A percentile compares a stretch with the other conserved stretches of the same genome.
Evolutionary conservation across 92 coral and sea anemone genomes (phyloP).

Genomic region (Zoanthus sociatus): DNA sequence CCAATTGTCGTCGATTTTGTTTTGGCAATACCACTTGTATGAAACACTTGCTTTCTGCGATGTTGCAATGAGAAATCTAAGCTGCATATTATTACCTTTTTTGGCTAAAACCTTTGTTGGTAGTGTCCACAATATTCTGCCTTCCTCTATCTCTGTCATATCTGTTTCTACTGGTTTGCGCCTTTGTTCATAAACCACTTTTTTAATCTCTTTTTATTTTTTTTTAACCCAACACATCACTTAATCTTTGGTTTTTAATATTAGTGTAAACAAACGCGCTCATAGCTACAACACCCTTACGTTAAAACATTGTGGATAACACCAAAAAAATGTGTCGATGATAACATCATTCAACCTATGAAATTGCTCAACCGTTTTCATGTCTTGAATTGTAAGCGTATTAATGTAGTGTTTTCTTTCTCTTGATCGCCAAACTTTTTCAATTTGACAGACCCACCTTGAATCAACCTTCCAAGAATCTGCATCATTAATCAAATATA

Average conservation of each 20-base stretch:
- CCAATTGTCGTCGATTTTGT: background rate
- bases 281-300: background rate
- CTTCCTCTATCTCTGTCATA: slow-evolving; percentile 2
- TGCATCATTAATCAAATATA: slow-evolving; percentile 1
- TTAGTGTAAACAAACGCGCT: too few species aligned
- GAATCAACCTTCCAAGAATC: slow-evolving; percentile 24
- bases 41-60: background rate
- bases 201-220: too few species aligned
- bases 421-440: slow-evolving; percentile 26
- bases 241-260: too few species aligned
- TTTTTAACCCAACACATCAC: background rate
- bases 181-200: background rate
- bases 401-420: slow-evolving; percentile 7
- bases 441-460: slow-evolving; percentile 5
- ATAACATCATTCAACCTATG: slow-evolving; percentile 11
- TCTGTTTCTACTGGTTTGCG: background rate
- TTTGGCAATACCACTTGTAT: background rate
- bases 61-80: background rate
- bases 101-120: background rate
- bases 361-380: slow-evolving; percentile 7
- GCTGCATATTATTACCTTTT: slow-evolving; percentile 3
- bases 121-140: background rate
- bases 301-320: background rate
- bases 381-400: slow-evolving; percentile 13
- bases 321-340: background rate